A percentile compares a stretch with the other conserved stretches of the same genome.
Evolutionary conservation across 2,797 vertebrate species (phyloP).

Genomic region (Hyperoplus lanceolatus): DNA sequence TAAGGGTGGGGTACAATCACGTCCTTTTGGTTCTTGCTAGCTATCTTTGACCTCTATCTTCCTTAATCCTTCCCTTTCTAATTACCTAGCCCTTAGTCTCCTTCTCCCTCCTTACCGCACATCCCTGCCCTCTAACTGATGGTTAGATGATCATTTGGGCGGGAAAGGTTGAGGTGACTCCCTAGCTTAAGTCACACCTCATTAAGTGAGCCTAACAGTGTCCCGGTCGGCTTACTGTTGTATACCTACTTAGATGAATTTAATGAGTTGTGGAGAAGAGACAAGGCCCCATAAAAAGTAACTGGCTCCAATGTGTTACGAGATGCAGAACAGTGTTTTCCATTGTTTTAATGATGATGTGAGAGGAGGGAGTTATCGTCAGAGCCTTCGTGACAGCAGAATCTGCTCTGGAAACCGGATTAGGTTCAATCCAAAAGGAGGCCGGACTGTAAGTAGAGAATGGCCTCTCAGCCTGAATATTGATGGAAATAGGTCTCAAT

Average conservation of each 20-base stretch:
- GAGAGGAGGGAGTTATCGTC: slow-evolving; percentile 32
- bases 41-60: slow-evolving; percentile 77
- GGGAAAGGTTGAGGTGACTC: slow-evolving; percentile 79
- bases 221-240: slow-evolving; percentile 57
- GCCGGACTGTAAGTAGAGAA: slow-evolving; percentile 55
- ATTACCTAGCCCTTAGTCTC: slow-evolving; percentile 60
- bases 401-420: slow-evolving; percentile 70
- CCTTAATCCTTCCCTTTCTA: slow-evolving; percentile 71
- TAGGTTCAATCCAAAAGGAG: slow-evolving; percentile 64
- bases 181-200: slow-evolving; percentile 67
- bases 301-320: slow-evolving; percentile 47
- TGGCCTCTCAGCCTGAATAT: slow-evolving; percentile 66
- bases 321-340: slow-evolving; percentile 53
- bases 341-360: slow-evolving; percentile 33
- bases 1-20: slow-evolving; percentile 28
- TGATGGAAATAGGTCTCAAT: slow-evolving; percentile 69
- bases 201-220: slow-evolving; percentile 67
- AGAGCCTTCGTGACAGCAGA: slow-evolving; percentile 43
- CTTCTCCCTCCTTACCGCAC: slow-evolving; percentile 43
- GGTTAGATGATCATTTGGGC: slow-evolving; percentile 75
- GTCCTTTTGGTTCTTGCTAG: slow-evolving; percentile 47
- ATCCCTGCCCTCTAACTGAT: slow-evolving; percentile 67
- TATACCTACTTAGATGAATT: slow-evolving; percentile 49
- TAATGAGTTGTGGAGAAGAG: slow-evolving; percentile 63
- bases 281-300: slow-evolving; percentile 53